Evolutionary conservation across 1,140 invertebrate genomes (phyloP).

Genomic region (Piezodorus guildinii): DNA sequence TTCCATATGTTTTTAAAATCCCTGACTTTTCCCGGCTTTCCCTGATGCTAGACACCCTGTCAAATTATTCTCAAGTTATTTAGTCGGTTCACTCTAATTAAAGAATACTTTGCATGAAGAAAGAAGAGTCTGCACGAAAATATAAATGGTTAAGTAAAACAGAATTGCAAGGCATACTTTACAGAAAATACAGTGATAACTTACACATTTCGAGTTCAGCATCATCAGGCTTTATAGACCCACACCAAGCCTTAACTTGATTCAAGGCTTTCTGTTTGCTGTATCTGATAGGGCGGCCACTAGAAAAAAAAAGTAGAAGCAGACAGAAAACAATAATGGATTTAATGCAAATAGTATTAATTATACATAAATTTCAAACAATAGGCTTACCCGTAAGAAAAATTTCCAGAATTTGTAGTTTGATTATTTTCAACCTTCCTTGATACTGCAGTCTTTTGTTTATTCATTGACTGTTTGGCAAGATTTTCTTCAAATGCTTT

Average conservation of each 20-base stretch:
- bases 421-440: conserved; percentile 17
- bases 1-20: no score
- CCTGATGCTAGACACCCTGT: no score
- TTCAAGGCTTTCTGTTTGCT: conserved; percentile 70
- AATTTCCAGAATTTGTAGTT: background rate
- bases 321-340: background rate
- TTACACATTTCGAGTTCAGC: conserved; percentile 36
- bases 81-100: no score
- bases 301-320: no score
- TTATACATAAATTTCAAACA: background rate
- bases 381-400: conserved; percentile 8
- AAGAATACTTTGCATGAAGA: background rate
- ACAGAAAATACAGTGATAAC: conserved; percentile 4
- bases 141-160: background rate
- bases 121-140: background rate
- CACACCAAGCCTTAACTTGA: conserved; percentile 74
- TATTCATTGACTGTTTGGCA: conserved; percentile 58
- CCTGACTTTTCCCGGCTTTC: no score
- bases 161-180: background rate
- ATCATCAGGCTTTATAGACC: conserved; percentile 41
- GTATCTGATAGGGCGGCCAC: conserved; percentile 50
- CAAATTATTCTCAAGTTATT: no score
- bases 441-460: conserved; percentile 35
- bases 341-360: no score
- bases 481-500: conserved; percentile 69